Base-by-base conservation (phyloP, 2,797 vertebrate species). In the Furcifer pardalis region DNA sequence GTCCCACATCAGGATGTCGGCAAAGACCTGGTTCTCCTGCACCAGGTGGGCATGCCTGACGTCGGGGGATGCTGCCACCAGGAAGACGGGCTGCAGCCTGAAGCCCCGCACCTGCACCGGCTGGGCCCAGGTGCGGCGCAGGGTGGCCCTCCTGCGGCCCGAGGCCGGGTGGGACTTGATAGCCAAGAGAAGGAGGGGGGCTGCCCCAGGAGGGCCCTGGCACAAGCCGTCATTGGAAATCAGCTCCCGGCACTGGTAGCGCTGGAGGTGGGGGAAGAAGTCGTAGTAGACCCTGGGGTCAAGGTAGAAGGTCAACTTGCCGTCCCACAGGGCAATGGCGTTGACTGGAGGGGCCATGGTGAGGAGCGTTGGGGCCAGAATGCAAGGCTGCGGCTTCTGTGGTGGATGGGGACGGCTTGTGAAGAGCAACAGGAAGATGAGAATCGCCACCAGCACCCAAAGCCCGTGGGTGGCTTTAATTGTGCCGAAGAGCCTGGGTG, bases 191-290 rank as follows among this genome's bases (percentile, higher is more conserved):
- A 89, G 63, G 25, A 92, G 86, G 52, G 90, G 91, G 77, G 91
- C n/a, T n/a, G 90, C 89, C 90, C 89, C 87, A 87, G 91, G 91
- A 88, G 88, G 27, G 32, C 35, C 35, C 42, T 10, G 23, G 49
- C 66, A 37, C 49, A 44, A 56, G 42, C 69, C 72, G 59, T 82
- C 85, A 66, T 74, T 79, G 65, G 92, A 91, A 42, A 89, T 17
- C 59, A 32, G 87, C 86, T 85, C 88, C 84, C 77, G 87, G 91
- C 90, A 92, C 69, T 52, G 83, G 86, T 83, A 19, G 79, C 13
- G 81, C 92, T 94, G 92, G 92, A 94, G 94, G 83, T 84, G 6
- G 0, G 84, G 88, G n/a, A 81, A 83, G 68, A 32, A 30, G 13
- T 17, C 59, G 4, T 77, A 21, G 46, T 82, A 78, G 30, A 1